Conservation (phyloP, 1,140 invertebrate genomes). For the Scaptomyza graminum region DNA sequence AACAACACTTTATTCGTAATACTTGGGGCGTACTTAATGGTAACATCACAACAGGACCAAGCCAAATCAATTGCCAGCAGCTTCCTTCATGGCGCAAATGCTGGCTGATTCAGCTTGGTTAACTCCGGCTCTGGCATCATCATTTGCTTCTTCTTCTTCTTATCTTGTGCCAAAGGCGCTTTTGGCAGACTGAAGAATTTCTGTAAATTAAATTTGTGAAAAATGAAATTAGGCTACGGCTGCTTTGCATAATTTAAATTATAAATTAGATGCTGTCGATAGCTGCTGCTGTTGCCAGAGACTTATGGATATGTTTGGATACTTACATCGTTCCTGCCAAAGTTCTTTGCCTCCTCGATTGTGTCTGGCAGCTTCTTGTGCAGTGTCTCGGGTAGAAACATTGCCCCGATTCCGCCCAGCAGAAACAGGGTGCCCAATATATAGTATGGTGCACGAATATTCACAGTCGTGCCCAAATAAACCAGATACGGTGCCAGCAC, state of each 20-base stretch:
- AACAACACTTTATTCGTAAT: conserved; percentile 81
- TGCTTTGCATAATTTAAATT: conserved; percentile 83
- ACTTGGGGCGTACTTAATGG: conserved; percentile 75
- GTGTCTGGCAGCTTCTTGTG: conserved; percentile 89
- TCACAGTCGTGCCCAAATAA: conserved; percentile 85
- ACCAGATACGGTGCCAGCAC: conserved; percentile 90
- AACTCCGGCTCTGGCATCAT: conserved; percentile 57
- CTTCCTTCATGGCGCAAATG: conserved; percentile 52
- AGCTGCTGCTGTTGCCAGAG: neutral
- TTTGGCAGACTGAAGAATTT: conserved; percentile 84
- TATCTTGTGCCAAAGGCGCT: conserved; percentile 58
- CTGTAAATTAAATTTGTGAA: conserved; percentile 80
- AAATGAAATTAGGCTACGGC: conserved; percentile 80
- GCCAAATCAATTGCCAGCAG: conserved; percentile 47
- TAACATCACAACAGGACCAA: conserved; percentile 64
- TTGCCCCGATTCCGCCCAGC: conserved; percentile 85
- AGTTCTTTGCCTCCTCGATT: conserved; percentile 88
- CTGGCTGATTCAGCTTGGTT: conserved; percentile 66
- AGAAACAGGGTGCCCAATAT: conserved; percentile 86
- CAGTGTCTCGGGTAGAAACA: conserved; percentile 89
- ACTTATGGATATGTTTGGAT: neutral
- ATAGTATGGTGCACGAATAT: conserved; percentile 85
- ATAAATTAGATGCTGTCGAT: conserved; percentile 67
- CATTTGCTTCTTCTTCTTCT: conserved; percentile 19
- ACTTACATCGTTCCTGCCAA: conserved; percentile 86